These are phyloP conservation scores for Caradrina clavipalpis DNA, from an alignment of 2,888 invertebrate genomes.

Conservation along the genomic window DNA sequence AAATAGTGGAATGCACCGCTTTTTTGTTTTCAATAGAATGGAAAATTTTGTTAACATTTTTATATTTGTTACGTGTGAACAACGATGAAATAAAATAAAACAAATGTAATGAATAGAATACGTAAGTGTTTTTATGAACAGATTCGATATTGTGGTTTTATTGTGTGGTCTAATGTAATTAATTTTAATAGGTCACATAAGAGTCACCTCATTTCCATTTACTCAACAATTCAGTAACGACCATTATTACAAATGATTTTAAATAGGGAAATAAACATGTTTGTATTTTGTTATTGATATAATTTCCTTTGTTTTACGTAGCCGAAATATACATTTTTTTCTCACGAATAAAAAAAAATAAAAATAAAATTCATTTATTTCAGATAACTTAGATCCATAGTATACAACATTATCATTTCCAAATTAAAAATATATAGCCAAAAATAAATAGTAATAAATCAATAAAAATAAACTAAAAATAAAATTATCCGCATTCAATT, in stretches of 20 bases:
- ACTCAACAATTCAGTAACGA: neutral
- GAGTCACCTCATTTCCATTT: neutral
- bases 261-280: neutral
- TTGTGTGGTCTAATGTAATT: constrained; percentile 1
- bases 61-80: constrained; percentile 7
- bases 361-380: no score
- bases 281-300: no score
- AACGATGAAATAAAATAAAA: neutral
- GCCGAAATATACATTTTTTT: no score
- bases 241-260: neutral
- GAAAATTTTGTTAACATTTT: constrained; percentile 19
- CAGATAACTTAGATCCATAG: no score
- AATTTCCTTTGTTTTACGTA: no score
- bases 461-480: no score
- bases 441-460: no score
- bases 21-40: constrained; percentile 34
- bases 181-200: neutral
- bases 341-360: no score
- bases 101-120: neutral
- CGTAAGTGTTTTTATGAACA: neutral
- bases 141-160: neutral
- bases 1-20: constrained; percentile 18
- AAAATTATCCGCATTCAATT: no score
- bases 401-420: no score
- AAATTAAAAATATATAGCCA: no score